These are phyloP conservation scores for Argyrosomus japonicus DNA, from an alignment of 2,113 vertebrate genomes.

Conservation along the genomic window DNA sequence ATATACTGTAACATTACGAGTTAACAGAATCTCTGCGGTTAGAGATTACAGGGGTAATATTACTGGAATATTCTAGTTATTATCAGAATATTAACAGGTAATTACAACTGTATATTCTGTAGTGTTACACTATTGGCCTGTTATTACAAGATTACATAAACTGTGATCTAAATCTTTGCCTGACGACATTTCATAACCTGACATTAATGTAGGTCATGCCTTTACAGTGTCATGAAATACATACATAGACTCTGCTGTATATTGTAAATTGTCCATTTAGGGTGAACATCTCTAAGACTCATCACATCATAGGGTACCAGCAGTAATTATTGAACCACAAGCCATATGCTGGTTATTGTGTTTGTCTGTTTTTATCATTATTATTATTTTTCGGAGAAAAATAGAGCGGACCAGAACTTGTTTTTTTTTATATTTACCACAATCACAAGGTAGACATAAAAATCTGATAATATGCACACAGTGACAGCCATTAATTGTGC, in stretches of 20 bases:
- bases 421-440: background rate
- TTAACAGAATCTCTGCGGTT: no score
- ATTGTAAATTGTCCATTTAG: background rate
- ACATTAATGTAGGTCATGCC: background rate
- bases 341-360: no score
- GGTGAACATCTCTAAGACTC: background rate
- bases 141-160: background rate
- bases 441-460: background rate
- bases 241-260: background rate
- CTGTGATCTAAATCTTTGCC: background rate
- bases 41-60: no score
- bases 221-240: background rate
- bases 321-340: background rate
- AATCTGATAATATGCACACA: background rate
- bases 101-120: background rate
- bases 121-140: no score
- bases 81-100: background rate
- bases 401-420: no score
- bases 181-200: no score
- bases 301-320: background rate
- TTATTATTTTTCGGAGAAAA: no score
- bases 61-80: background rate
- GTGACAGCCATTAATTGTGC: no score
- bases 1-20: no score
- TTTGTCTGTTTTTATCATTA: no score